phyloP scores from a whole-genome alignment of 1,140 invertebrate species.

The Venustaconcha ellipsiformis region DNA sequence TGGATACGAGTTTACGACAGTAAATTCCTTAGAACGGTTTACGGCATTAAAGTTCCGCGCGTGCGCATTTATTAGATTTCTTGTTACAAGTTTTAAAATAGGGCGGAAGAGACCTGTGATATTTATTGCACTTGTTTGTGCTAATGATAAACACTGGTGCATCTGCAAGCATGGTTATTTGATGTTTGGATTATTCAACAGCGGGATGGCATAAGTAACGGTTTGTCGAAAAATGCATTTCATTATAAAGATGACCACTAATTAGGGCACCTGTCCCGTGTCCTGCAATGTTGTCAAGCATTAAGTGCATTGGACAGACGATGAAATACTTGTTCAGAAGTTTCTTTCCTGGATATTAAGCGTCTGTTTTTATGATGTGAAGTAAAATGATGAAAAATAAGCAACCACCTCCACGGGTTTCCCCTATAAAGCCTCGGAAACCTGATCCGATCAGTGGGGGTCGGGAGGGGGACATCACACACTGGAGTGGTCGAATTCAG shows the following conservation, averaged over 20 bases:
- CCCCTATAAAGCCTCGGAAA: conserved; percentile 28
- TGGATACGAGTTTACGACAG: neutral
- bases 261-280: conserved; percentile 7
- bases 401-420: conserved; percentile 34
- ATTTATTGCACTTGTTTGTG: neutral
- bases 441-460: conserved; percentile 22
- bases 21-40: neutral
- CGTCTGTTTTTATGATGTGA: conserved; percentile 30
- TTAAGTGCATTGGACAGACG: conserved; percentile 5
- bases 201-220: neutral
- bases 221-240: conserved; percentile 5
- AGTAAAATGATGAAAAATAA: conserved; percentile 43
- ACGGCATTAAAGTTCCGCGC: conserved; percentile 14
- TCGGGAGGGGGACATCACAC: conserved; percentile 41
- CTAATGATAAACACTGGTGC: neutral
- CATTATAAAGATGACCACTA: conserved; percentile 5
- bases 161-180: neutral
- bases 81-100: conserved; percentile 35
- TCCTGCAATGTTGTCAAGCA: neutral
- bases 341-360: conserved; percentile 3
- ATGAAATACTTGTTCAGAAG: conserved; percentile 1
- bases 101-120: conserved; percentile 24
- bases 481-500: conserved; percentile 63
- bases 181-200: neutral
- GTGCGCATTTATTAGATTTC: conserved; percentile 32